A percentile compares a stretch with the other conserved stretches of the same genome.
These are phyloP conservation scores for Bradysia coprophila DNA, from an alignment of 1,140 invertebrate species.

Conservation along the genomic window DNA sequence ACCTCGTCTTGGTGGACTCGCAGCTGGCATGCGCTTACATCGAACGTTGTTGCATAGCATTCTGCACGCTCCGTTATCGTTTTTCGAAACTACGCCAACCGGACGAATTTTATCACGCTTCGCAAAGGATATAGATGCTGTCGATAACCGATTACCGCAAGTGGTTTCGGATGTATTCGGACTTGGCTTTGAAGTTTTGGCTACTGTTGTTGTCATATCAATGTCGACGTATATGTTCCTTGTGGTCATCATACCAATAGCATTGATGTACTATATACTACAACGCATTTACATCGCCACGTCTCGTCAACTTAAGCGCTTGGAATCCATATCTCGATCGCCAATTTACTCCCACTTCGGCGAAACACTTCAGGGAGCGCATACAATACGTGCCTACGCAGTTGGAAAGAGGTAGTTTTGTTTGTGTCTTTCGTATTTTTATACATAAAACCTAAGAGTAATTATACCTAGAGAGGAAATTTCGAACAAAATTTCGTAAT, in stretches of 20 bases:
- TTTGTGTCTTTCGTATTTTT: too few species aligned
- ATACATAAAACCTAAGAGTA: too few species aligned
- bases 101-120: constrained; percentile 49
- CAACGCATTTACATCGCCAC: constrained; percentile 89
- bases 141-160: constrained; percentile 40
- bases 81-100: constrained; percentile 52
- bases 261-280: constrained; percentile 73
- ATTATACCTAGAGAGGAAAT: not conserved
- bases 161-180: not conserved
- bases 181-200: constrained; percentile 33
- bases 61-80: constrained; percentile 40
- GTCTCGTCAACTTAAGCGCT: constrained; percentile 82
- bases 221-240: constrained; percentile 77
- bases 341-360: constrained; percentile 98
- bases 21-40: too few species aligned
- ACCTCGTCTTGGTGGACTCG: too few species aligned
- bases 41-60: too few species aligned
- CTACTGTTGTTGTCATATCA: constrained; percentile 77
- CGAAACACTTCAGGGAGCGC: constrained; percentile 69
- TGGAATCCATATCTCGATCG: constrained; percentile 89
- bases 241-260: constrained; percentile 64
- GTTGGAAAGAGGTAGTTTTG: constrained; percentile 40
- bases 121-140: constrained; percentile 43
- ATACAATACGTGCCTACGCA: constrained; percentile 60
- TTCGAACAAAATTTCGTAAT: not conserved